Evolutionary conservation across 2,888 invertebrate genomes (phyloP).

Genomic region (Brachyptera risi): DNA sequence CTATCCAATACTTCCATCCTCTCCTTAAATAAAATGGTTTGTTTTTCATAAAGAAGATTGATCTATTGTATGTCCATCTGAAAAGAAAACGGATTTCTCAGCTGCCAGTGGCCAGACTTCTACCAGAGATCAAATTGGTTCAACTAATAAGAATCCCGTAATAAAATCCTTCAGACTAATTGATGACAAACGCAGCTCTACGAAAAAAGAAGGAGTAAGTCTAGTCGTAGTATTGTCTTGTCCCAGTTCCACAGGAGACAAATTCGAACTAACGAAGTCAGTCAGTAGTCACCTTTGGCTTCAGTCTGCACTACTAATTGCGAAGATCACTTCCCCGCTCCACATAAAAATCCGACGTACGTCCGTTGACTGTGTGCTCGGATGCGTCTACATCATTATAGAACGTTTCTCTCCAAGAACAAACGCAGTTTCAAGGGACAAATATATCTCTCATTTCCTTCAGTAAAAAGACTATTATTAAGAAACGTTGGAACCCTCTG

Average conservation of each 20-base stretch:
- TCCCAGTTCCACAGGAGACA: no score
- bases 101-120: neutral
- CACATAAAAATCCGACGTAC: neutral
- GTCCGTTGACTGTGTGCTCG: neutral
- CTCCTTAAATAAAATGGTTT: neutral
- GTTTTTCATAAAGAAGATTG: constrained; percentile 3
- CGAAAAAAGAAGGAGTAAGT: no score
- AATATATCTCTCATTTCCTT: neutral
- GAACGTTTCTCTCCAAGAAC: neutral
- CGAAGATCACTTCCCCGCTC: neutral
- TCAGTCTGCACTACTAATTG: no score
- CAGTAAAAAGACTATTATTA: neutral
- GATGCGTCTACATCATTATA: neutral
- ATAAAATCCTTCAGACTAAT: neutral
- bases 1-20: neutral
- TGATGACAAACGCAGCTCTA: neutral
- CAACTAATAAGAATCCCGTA: neutral
- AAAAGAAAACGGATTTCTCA: neutral
- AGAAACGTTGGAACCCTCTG: neutral
- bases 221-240: no score
- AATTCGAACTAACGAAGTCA: no score
- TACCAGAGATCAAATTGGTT: neutral
- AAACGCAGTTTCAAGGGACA: constrained; percentile 2
- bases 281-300: no score
- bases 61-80: neutral